Evolutionary conservation across 2,113 vertebrate species (phyloP), one percentile per base, ranked within the genome.

Genomic region (Lepidothrix coronata): DNA sequence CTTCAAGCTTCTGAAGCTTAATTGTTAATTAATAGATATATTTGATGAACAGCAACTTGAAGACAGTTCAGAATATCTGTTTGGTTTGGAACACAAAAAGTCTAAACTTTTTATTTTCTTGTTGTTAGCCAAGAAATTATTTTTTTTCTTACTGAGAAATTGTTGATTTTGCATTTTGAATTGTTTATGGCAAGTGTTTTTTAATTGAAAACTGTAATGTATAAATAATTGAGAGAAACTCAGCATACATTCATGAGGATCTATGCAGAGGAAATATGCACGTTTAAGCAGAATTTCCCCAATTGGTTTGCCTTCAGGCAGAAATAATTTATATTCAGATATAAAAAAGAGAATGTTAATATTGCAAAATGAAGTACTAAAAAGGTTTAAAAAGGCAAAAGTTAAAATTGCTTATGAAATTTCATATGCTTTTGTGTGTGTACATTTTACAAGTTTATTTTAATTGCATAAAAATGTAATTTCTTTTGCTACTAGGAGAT

Each of bases 301-400:
- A 85, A 65, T 18, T 91, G 73, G 46, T 94, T 95, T 95, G 89
- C 74, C 91, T 89, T 91, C 31, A 66, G 88, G 87, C 89, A 91
- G 78, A 95, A 95, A 85, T 93, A 35, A 93, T 93, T 85, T 85
- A 75, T 85, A 92, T 94, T 85, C 87, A 89, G 44, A 84, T 80
- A 24, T 67, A 58, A 79, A 82, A 61, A 63, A 54, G 58, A 77
- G 16, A 65, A 37, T 76, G 76, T 86, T 94, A 95, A 88, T 95
- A 86, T 63, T 91, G 51, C 68, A 83, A 95, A 94, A 85, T 91
- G 63, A 92, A 91, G 43, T 58, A 81, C 55, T 86, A 80, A 93
- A 90, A 90, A 95, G 63, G 68, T 83, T 76, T 86, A 31, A 86
- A 92, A 91, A 87, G 21, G 37, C 43, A 79, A 72, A 96, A 93